A percentile compares a stretch with the other conserved stretches of the same genome.
These are phyloP conservation scores for Stegodyphus mimosarum DNA, from an alignment of 1,140 invertebrate genomes.

Conservation along the genomic window DNA sequence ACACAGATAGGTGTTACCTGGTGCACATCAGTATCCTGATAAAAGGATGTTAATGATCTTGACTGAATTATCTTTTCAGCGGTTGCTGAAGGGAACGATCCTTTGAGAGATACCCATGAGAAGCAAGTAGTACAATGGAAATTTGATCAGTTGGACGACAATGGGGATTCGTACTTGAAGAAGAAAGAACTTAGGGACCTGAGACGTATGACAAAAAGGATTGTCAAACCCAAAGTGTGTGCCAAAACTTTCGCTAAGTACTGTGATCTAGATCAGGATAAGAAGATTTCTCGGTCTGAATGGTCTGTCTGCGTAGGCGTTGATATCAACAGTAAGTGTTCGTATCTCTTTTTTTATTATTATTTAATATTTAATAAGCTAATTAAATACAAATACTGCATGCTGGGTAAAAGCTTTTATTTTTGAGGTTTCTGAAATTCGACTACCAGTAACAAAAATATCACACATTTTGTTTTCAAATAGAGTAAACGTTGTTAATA, in stretches of 20 bases:
- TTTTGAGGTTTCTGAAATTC: no score
- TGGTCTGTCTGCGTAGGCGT: conserved; percentile 85
- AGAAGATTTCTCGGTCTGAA: conserved; percentile 78
- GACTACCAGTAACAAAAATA: no score
- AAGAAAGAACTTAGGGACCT: conserved; percentile 84
- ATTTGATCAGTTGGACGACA: conserved; percentile 82
- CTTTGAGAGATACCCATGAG: conserved; percentile 37
- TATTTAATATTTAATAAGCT: no score
- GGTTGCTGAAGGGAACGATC: neutral
- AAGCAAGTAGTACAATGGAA: conserved; percentile 80
- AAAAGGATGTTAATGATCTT: no score
- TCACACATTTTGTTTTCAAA: no score
- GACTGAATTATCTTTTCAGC: no score
- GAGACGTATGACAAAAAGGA: conserved; percentile 82
- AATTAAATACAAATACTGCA: no score
- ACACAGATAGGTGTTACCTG: no score
- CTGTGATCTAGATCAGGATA: conserved; percentile 85
- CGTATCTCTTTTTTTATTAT: neutral
- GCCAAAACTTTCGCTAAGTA: conserved; percentile 86
- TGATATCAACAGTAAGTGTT: conserved; percentile 73
- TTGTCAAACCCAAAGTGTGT: conserved; percentile 87
- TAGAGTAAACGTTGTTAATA: no score
- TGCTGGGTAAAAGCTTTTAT: no score
- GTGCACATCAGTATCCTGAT: no score
- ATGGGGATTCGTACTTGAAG: conserved; percentile 80